Base-by-base conservation (phyloP, 2,888 invertebrate genomes). In the Tryphoninae sp. region DNA sequence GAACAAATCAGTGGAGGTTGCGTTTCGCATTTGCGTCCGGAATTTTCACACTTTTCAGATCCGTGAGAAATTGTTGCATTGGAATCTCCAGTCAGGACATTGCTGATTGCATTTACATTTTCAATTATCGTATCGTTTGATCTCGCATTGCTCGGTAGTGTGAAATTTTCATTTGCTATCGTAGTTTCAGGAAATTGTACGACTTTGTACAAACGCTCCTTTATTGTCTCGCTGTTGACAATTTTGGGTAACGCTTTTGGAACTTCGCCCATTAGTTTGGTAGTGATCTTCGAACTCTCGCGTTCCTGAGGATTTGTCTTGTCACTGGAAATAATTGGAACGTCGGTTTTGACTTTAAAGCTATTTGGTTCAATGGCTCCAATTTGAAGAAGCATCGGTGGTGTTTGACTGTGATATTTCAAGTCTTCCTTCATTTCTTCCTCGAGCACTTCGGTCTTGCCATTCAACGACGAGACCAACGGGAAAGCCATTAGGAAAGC, bases 401-500 rank as follows among this genome's bases (percentile, higher is more conserved):
- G 92, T 8, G 92, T 92, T 62, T 92, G 92, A 84, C 91, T 92
- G 42, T 89, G 91, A 53, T 91, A 91, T 55, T 91, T 91, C 59
- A 91, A 89, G 51, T 92, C 92, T n/a, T 92, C 92, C 61, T 92
- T 92, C 89, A 92, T 93, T 82, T 94, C 94, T 76, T 94, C 94
- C 68, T 93, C 93, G 8, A 93, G 89, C 0, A 93, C 93, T 86
- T 93, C 94, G 0, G 93, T 92, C 64, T 93, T 93, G 7, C 93
- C 94, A 83, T 93, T 93, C 8, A 94, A 88, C 3, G 94, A 93
- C 0, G 94, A 95, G 0, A 96, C 96, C 65, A 96, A 91, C 0
- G 96, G 96, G 88, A 96, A 96, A 1, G 96, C 95, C 92, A 95
- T 94, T 11, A 96, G 92, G 89, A 96, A 96, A 1, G 96, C 96